A percentile compares a stretch with the other conserved stretches of the same genome.
phyloP scores from a whole-genome alignment of 2,797 vertebrate genomes.

The Dicrostonyx torquatus region DNA sequence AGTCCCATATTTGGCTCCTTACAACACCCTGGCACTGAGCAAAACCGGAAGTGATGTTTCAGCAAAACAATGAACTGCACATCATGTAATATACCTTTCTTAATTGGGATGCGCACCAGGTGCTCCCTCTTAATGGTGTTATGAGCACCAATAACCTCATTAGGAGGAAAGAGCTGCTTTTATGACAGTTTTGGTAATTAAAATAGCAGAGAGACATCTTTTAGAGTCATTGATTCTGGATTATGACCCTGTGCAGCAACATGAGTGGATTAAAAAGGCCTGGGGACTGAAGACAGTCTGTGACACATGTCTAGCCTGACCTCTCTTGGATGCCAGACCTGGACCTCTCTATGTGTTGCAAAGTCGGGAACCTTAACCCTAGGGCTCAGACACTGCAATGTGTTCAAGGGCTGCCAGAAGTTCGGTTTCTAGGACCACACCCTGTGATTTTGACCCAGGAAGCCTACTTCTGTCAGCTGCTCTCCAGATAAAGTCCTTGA shows the following conservation, averaged over 20 bases:
- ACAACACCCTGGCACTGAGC: conserved; percentile 46
- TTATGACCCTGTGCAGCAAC: not conserved
- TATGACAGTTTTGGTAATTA: conserved; percentile 49
- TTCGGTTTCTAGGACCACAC: not conserved
- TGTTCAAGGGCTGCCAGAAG: not conserved
- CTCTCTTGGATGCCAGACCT: not conserved
- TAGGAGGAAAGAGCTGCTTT: conserved; percentile 57
- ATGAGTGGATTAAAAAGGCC: not conserved
- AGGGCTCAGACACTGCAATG: not conserved
- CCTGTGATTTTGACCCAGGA: not conserved
- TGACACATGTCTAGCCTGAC: not conserved
- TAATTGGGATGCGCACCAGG: conserved; percentile 39
- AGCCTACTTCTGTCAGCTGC: not conserved
- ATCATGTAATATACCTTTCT: conserved; percentile 60
- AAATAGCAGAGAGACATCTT: not conserved
- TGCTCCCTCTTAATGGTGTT: conserved; percentile 38
- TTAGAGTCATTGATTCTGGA: not conserved
- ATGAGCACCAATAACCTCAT: conserved; percentile 62
- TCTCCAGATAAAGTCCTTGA: not conserved
- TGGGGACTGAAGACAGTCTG: not conserved
- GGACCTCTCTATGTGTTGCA: rapidly evolving
- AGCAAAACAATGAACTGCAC: conserved; percentile 5
- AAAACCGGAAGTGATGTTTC: conserved; percentile 34
- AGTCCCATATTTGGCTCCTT: conserved; percentile 34
- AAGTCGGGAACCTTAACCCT: not conserved